phyloP scores from a whole-genome alignment of 2,113 vertebrate species.

The Opisthocomus hoazin region DNA sequence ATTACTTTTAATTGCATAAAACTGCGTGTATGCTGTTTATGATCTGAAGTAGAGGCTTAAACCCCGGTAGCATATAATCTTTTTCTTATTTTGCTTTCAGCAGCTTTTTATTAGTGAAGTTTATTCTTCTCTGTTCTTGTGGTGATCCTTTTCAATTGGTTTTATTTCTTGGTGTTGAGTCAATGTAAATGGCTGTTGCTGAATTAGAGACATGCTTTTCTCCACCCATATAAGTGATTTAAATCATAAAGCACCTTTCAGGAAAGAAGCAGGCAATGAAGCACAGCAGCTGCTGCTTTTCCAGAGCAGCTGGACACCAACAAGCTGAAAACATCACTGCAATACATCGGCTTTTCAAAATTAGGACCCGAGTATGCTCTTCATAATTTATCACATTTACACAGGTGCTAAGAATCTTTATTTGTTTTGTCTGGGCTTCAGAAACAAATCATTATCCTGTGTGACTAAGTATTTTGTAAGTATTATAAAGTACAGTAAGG shows the following conservation, averaged over 20 bases:
- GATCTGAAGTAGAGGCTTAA: not conserved
- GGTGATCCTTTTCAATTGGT: constrained; percentile 2
- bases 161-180: constrained; percentile 43
- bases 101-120: not conserved
- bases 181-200: not conserved
- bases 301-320: not conserved
- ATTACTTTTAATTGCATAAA: not conserved
- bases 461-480: not conserved
- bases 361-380: not conserved
- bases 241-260: constrained; percentile 14
- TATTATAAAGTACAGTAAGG: not conserved
- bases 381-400: not conserved
- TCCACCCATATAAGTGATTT: constrained; percentile 22
- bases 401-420: not conserved
- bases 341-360: not conserved
- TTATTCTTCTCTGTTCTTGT: not conserved
- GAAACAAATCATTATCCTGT: not conserved
- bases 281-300: not conserved
- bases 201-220: constrained; percentile 32
- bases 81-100: not conserved
- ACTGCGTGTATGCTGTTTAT: not conserved
- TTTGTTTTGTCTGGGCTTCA: not conserved
- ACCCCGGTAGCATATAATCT: rapidly evolving
- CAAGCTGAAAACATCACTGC: not conserved
- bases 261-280: not conserved